Base-by-base conservation (phyloP, 2,888 invertebrate genomes). In the Oegoconia quadripuncta region DNA sequence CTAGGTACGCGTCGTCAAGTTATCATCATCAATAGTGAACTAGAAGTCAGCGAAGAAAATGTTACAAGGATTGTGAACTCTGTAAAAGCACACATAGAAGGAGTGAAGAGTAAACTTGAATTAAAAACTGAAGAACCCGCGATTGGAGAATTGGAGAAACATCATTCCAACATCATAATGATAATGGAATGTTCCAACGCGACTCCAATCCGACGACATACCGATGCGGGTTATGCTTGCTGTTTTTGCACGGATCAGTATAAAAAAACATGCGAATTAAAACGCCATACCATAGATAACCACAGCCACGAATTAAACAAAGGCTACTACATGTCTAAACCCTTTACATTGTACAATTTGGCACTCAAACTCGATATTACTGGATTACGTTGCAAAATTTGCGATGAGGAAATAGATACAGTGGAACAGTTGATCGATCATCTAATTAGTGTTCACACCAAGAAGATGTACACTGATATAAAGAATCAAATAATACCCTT, bases 401-500 rank as follows among this genome's bases (percentile, higher is more conserved):
- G 76, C 31, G 25, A 39, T 1, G 14, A 16, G 1, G 26, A 42
- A 3, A 45, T 70, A 0, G 50, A 59, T 8, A 49, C 41, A 1
- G 36, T 73, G 3, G 64, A 67, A 12, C 41, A 54, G 4, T 35
- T 71, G 1, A 38, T 64, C 1, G 39, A 42, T 0, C 72, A 70
- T 52, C 39, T 72, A 1, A 56, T 41, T 15, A 27, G 38, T 0
- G 42, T 28, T 0, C 77, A 77, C 39, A 18, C 55, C 0, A 66
- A 58, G 38, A 33, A 30, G 1, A 34, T 73, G 1, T 51, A 62
- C 33, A 55, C 46, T 0, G 64, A 67, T 30, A 46, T 73, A 3
- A 59, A 66, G 27, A 72, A 59, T 17, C 67, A 64, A 32, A 66
- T 76, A 2, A 39, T 71, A 1, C 57, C 69, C 0, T 66, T 69